phyloP scores from a whole-genome alignment of 2,113 vertebrate genomes.

The Sylvicapra grimmia region DNA sequence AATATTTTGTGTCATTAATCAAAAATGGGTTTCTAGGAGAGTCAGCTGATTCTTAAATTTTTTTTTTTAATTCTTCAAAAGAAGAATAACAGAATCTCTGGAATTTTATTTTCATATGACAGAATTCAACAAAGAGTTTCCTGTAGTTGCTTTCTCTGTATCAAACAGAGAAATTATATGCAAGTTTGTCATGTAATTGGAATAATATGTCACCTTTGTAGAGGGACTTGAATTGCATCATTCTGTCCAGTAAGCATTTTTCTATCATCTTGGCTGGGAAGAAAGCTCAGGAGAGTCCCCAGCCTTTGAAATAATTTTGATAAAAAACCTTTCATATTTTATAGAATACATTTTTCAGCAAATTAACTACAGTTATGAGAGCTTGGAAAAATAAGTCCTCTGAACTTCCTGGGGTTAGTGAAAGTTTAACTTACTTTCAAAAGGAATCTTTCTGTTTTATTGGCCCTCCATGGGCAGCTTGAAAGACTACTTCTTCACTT shows the following conservation, averaged over 20 bases:
- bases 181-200: conserved; percentile 47
- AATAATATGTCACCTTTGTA: conserved; percentile 50
- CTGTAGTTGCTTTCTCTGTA: conserved; percentile 3
- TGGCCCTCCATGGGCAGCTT: neutral
- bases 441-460: conserved; percentile 11
- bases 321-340: conserved; percentile 57
- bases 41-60: conserved; percentile 18
- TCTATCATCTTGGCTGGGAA: conserved; percentile 47
- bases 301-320: conserved; percentile 66
- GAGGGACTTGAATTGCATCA: conserved; percentile 33
- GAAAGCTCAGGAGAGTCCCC: conserved; percentile 57
- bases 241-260: conserved; percentile 36
- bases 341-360: conserved; percentile 59
- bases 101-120: conserved; percentile 59
- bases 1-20: conserved; percentile 33
- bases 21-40: conserved; percentile 25
- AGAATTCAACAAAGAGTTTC: conserved; percentile 20
- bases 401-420: conserved; percentile 35
- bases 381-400: conserved; percentile 41
- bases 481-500: neutral
- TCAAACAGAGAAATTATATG: conserved; percentile 12
- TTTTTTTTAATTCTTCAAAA: neutral
- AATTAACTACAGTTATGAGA: conserved; percentile 44
- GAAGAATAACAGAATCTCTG: conserved; percentile 39
- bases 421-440: conserved; percentile 45